phyloP scores from a whole-genome alignment of 1,140 invertebrate genomes.

The Helicorthomorpha holstii region DNA sequence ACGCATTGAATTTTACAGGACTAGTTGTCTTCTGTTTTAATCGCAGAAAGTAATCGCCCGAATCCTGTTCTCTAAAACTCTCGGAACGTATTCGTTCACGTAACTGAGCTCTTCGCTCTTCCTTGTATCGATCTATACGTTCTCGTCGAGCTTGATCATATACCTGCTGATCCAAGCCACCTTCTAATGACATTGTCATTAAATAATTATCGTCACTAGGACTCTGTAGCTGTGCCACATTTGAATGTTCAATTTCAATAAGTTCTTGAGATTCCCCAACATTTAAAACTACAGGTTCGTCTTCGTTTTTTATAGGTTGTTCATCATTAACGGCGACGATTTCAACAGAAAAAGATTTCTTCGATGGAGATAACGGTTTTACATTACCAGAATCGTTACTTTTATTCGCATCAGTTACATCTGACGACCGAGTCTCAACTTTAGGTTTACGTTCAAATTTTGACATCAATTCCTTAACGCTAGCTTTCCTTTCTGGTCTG shows the following conservation, averaged over 20 bases:
- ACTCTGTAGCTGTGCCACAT: not conserved
- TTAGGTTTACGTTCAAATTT: slow-evolving; percentile 20
- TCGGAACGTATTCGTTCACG: slow-evolving; percentile 72
- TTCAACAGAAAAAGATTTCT: not conserved
- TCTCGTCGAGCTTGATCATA: slow-evolving; percentile 36
- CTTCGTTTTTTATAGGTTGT: not conserved
- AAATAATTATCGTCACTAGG: slow-evolving; percentile 19
- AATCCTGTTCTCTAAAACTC: slow-evolving; percentile 45
- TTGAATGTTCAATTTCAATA: not conserved
- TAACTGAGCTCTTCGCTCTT: slow-evolving; percentile 66
- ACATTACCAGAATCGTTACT: not conserved
- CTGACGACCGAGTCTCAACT: slow-evolving; percentile 4
- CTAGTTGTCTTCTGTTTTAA: slow-evolving; percentile 16
- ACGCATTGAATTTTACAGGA: slow-evolving; percentile 11
- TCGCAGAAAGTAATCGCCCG: slow-evolving; percentile 16
- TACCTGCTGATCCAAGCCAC: slow-evolving; percentile 18
- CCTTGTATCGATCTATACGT: slow-evolving; percentile 76
- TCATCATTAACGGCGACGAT: slow-evolving; percentile 4
- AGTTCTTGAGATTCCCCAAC: not conserved
- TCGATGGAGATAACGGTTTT: not conserved
- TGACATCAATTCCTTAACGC: slow-evolving; percentile 25
- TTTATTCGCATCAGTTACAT: slow-evolving; percentile 12
- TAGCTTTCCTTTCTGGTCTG: slow-evolving; percentile 19
- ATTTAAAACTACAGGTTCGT: not conserved
- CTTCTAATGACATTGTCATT: slow-evolving; percentile 26